Base-by-base conservation (phyloP, 1,140 invertebrate species). In the Drosophila elegans region DNA sequence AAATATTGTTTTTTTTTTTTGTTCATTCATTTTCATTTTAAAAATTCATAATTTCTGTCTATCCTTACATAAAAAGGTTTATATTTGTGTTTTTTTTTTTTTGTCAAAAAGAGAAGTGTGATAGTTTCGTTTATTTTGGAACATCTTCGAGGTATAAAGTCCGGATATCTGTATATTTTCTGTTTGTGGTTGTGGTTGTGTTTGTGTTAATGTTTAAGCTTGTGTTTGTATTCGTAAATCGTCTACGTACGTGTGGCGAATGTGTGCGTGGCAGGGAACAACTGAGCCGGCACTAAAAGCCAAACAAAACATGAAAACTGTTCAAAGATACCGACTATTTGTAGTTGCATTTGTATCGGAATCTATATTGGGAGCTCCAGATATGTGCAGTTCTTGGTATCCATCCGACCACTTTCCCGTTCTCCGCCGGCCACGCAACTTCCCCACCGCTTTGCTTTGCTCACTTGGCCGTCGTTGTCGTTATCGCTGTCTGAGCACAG, bases 281-380 rank as follows among this genome's bases (percentile, higher is more conserved):
- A 83, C 74, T 83, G 75, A 84, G 75, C 71, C 80, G 71, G 75
- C 81, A 84, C 80, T 84, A 84, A 84, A 84, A 85, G 81, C 76
- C 81, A 84, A 84, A 84, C 81, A 84, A 85, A 77, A 80, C 77
- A 76, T 76, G 80, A 80, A 80, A 84, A 85, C 77, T 76, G 63
- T 56, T 64, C 67, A 85, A 85, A 83, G 79, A 81, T 60, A 77
- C 60, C 64, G 64, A 64, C 34, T 56, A 42, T 56, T 42, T 56
- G 64, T 60, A 60, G 48, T 21, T 42, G 54, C 38, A 67, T 59
- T 56, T 42, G 36, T 59, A 49, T 64, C 36, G 45, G 34, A 29
- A 42, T 41, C 49, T 52, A 52, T 52, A 52, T 52, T 52, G 49
- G 49, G 29, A 51, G 21, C 9, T 42, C 41, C 36, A 55, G 55